Evolutionary conservation across 2,888 invertebrate genomes (phyloP).

Genomic region (Cinara cedri): DNA sequence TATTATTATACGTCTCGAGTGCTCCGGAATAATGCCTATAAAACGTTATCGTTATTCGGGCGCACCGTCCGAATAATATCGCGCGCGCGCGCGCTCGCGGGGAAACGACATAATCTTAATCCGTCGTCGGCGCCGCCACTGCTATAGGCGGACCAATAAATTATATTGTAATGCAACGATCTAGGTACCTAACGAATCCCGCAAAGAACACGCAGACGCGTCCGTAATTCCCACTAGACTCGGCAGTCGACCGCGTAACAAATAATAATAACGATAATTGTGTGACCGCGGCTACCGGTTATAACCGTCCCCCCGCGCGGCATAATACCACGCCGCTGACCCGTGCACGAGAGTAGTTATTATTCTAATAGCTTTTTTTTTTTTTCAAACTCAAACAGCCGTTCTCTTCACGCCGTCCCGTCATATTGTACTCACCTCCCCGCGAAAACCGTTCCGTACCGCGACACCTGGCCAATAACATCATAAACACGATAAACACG

Average conservation of each 20-base stretch:
- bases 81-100: too few relatives aligned
- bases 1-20: too few relatives aligned
- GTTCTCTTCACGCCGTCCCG: background rate
- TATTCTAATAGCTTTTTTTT: too few relatives aligned
- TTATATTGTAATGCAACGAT: too few relatives aligned
- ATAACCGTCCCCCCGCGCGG: background rate
- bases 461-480: background rate
- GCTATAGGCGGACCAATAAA: too few relatives aligned
- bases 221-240: conserved; percentile 1
- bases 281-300: background rate
- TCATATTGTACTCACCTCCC: background rate
- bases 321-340: conserved; percentile 6
- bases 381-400: background rate
- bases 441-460: too few relatives aligned
- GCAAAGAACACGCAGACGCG: conserved; percentile 2
- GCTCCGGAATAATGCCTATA: too few relatives aligned
- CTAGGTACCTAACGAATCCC: too few relatives aligned
- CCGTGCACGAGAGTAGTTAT: conserved; percentile 16
- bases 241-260: background rate
- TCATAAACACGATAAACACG: too few relatives aligned
- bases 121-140: too few relatives aligned
- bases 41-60: background rate
- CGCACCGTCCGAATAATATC: background rate
- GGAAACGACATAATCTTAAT: too few relatives aligned
- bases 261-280: background rate